Conservation (phyloP, 37 sponge, comb jelly and placozoan genomes). For the Cliona cf. orientalis region DNA sequence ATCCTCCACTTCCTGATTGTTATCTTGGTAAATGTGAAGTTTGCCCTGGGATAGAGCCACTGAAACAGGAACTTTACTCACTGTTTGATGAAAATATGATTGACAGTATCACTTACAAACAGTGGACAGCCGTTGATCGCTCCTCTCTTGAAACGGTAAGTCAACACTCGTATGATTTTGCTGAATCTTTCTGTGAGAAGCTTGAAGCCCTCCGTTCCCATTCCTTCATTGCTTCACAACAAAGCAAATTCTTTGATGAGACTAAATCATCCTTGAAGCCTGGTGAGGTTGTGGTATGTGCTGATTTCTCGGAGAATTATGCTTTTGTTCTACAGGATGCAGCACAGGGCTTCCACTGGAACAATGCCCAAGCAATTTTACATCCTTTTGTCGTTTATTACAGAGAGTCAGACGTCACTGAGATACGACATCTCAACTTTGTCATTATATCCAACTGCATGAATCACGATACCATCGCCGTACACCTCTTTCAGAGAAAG, state of each 20-base stretch:
- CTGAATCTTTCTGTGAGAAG: constrained; percentile 27
- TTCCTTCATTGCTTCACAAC: constrained; percentile 43
- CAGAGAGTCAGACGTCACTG: background rate
- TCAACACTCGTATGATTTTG: constrained; percentile 26
- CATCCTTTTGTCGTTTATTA: background rate
- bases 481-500: constrained; percentile 40
- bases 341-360: constrained; percentile 54
- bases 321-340: constrained; percentile 46
- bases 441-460: constrained; percentile 48
- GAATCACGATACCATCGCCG: constrained; percentile 58
- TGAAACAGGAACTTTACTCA: constrained; percentile 2
- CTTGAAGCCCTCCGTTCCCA: constrained; percentile 28
- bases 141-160: constrained; percentile 14
- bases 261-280: constrained; percentile 23
- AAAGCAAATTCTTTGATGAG: constrained; percentile 23
- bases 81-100: constrained; percentile 32
- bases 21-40: constrained; percentile 18
- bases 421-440: constrained; percentile 36
- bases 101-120: constrained; percentile 33
- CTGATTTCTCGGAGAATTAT: constrained; percentile 57
- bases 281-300: constrained; percentile 32
- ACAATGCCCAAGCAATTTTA: constrained; percentile 40
- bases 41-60: constrained; percentile 11
- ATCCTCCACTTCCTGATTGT: constrained; percentile 27
- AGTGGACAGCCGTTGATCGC: constrained; percentile 37